These are phyloP conservation scores for Maconellicoccus hirsutus DNA, from an alignment of 1,140 invertebrate genomes.

Conservation along the genomic window DNA sequence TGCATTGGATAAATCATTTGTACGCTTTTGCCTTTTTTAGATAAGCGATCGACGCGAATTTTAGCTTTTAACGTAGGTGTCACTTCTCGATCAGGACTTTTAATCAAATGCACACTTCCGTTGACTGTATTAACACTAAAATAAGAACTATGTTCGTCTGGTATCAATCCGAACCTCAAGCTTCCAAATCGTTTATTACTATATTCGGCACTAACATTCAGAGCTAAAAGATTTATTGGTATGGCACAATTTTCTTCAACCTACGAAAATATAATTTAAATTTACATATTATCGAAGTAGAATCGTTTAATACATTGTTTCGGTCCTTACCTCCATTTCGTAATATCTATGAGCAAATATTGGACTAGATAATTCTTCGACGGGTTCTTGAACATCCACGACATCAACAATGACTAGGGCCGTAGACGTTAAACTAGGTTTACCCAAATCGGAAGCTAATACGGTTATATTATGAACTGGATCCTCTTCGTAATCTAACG, in stretches of 20 bases:
- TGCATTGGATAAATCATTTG: conserved; percentile 56
- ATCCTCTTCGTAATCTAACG: conserved; percentile 58
- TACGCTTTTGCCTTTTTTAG: conserved; percentile 44
- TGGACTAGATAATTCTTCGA: conserved; percentile 33
- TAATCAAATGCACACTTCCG: conserved; percentile 54
- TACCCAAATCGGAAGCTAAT: conserved; percentile 69
- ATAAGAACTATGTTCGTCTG: conserved; percentile 40
- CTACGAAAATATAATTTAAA: conserved; percentile 23
- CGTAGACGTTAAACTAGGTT: conserved; percentile 62
- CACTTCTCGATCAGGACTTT: conserved; percentile 54
- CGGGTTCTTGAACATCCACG: conserved; percentile 47
- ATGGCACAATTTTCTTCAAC: conserved; percentile 58
- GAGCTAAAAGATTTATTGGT: conserved; percentile 51
- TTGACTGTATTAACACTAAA: conserved; percentile 60
- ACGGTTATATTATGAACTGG: conserved; percentile 60
- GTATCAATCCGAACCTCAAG: conserved; percentile 40
- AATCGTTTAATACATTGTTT: not conserved
- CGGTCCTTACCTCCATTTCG: conserved; percentile 45
- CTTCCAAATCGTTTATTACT: conserved; percentile 31
- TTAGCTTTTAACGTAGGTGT: conserved; percentile 51
- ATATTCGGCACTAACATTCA: conserved; percentile 50
- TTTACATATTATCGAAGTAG: not conserved
- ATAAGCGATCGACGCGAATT: conserved; percentile 52
- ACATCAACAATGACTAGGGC: conserved; percentile 56
- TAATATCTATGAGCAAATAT: conserved; percentile 61